Evolutionary conservation across 2,888 invertebrate species (phyloP), one percentile per base, ranked within the genome.

Genomic region (Trachelus troglodyta): DNA sequence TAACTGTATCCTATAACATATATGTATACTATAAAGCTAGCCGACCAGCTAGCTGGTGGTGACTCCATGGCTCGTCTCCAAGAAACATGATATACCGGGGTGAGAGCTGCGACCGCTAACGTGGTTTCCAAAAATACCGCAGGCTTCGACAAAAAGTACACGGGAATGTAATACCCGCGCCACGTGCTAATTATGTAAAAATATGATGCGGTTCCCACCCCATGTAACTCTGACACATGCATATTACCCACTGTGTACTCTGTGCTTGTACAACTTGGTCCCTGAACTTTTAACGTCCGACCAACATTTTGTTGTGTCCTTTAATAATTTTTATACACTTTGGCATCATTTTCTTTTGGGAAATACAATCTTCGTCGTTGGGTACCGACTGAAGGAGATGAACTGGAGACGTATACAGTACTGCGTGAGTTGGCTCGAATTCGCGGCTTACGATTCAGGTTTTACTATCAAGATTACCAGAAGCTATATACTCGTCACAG

Each of bases 181-280:
- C 90, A 88, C 89, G 89, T 90, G 90, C 89, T 91, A 91, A 91
- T 91, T 91, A 91, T 90, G 90, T 88, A 91, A 91, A 91, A 91
- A 91, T 91, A 90, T 88, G 89, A 90, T 88, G 89, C 85, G 88
- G 90, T 90, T 85, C 86, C 33, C 15, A 31, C 71, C 71, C 71
- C 33, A 31, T 71, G 71, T 56, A 56, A 23, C 56, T 56, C 56
- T 56, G 56, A 15, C 23, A 23, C 56, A 56, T 56, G 56, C 56
- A 56, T 56, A 56, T 56, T 56, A 56, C 56, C 56, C 56, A 56
- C 56, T 56, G 23, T 56, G 23, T 56, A 56, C 56, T 23, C 23
- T 9, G 56, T 23, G 56, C 23, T 56, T 56, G 9, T 56, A 23
- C 56, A 9, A 56, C 23, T 23, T 23, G 56, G 56, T 9, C 56